These are phyloP conservation scores for Ennomos fuscantarius DNA, from an alignment of 2,888 invertebrate genomes.

Conservation along the genomic window DNA sequence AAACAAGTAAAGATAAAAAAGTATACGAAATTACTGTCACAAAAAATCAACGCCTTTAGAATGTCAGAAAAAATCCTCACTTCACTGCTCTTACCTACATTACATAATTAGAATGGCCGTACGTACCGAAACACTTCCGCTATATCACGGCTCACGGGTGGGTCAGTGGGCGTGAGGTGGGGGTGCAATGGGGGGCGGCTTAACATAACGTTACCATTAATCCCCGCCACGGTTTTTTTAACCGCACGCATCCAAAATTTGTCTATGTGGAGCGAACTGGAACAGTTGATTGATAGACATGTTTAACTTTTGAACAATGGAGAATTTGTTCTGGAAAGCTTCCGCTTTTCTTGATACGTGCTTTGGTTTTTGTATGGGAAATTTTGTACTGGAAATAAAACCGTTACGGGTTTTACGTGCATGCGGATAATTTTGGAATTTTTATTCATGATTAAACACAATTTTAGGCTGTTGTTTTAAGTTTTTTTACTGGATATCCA, in stretches of 20 bases:
- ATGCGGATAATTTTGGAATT: too few relatives aligned
- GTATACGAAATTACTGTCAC: not conserved
- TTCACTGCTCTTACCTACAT: constrained; percentile 16
- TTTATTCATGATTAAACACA: too few relatives aligned
- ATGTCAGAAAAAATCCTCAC: constrained; percentile 4
- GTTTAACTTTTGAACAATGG: constrained; percentile 27
- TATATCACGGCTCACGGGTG: constrained; percentile 22
- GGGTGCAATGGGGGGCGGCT: constrained; percentile 32
- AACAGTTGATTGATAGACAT: constrained; percentile 28
- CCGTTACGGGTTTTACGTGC: too few relatives aligned
- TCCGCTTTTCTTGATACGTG: constrained; percentile 10
- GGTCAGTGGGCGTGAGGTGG: constrained; percentile 29
- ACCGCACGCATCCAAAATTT: constrained; percentile 37
- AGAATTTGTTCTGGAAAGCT: constrained; percentile 14
- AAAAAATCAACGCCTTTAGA: constrained; percentile 1
- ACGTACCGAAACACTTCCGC: constrained; percentile 37
- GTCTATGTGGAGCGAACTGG: constrained; percentile 27
- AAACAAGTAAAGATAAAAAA: too few relatives aligned
- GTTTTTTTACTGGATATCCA: too few relatives aligned
- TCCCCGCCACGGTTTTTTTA: constrained; percentile 48
- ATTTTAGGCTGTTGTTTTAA: too few relatives aligned
- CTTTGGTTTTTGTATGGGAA: constrained; percentile 2
- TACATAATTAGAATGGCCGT: constrained; percentile 29
- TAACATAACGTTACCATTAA: constrained; percentile 61
- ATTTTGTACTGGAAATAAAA: too few relatives aligned